Evolutionary conservation across 2,113 vertebrate species (phyloP).

Genomic region (Eurypyga helias): DNA sequence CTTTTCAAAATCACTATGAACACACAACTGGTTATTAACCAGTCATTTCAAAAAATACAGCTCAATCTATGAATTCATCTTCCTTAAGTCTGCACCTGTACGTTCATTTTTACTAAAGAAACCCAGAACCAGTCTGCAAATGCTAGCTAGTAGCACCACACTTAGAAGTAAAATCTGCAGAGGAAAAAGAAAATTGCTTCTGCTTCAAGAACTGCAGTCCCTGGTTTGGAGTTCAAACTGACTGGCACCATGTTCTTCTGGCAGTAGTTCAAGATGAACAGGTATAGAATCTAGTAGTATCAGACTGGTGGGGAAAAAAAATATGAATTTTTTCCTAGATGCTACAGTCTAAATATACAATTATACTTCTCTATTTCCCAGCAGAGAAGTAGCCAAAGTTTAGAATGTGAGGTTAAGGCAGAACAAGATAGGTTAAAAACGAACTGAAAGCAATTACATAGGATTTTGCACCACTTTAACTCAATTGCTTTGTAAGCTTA

Average conservation of each 20-base stretch:
- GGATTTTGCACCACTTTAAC: neutral
- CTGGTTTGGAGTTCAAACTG: neutral
- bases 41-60: neutral
- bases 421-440: neutral
- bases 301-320: neutral
- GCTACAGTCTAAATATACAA: neutral
- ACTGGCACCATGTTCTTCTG: rapidly evolving
- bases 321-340: rapidly evolving
- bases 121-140: neutral
- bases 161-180: neutral
- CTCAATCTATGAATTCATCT: neutral
- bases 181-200: neutral
- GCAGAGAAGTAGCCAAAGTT: neutral
- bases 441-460: neutral
- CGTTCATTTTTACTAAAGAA: neutral
- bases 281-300: neutral
- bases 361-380: neutral
- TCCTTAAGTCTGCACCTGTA: neutral
- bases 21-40: neutral
- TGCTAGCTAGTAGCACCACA: neutral
- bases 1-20: neutral
- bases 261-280: neutral
- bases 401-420: neutral
- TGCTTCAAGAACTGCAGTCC: neutral
- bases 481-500: neutral